Conservation (phyloP, 2,888 invertebrate species). For the Marasmarcha lunaedactyla region DNA sequence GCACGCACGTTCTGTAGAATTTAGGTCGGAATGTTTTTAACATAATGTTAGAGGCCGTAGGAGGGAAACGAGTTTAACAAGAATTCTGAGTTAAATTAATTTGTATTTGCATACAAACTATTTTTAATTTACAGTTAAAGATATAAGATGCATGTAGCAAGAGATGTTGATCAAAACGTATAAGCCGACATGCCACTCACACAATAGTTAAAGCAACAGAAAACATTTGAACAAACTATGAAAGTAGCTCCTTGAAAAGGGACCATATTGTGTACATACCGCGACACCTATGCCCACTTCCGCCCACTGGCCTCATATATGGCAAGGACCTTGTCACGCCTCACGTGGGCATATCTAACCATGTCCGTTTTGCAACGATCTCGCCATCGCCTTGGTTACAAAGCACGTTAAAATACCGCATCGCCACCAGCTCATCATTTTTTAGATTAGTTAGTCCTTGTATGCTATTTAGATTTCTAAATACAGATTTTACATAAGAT, state of each 20-base stretch:
- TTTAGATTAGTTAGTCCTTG: slow-evolving; percentile 41
- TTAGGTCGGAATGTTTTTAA: slow-evolving; percentile 14
- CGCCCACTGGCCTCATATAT: slow-evolving; percentile 48
- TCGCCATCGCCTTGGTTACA: slow-evolving; percentile 30
- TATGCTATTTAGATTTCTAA: slow-evolving; percentile 18
- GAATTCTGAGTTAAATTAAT: too few relatives aligned
- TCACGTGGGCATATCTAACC: slow-evolving; percentile 35
- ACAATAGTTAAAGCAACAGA: too few relatives aligned
- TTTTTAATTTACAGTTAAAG: too few relatives aligned
- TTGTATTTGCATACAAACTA: too few relatives aligned
- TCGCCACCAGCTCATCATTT: slow-evolving; percentile 29
- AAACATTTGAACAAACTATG: neutral
- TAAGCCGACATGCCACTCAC: too few relatives aligned
- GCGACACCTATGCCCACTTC: slow-evolving; percentile 31
- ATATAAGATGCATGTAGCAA: too few relatives aligned
- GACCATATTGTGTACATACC: slow-evolving; percentile 5
- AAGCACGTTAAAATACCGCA: slow-evolving; percentile 27
- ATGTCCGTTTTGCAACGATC: slow-evolving; percentile 30
- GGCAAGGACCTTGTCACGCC: slow-evolving; percentile 48
- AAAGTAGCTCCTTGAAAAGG: neutral
- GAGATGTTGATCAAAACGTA: too few relatives aligned
- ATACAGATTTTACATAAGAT: too few relatives aligned
- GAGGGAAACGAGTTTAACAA: slow-evolving; percentile 15
- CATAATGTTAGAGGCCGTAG: slow-evolving; percentile 12
- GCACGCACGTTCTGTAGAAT: slow-evolving; percentile 7